Evolutionary conservation across 2,113 vertebrate species (phyloP).

Genomic region (Plecturocebus donacophilus): DNA sequence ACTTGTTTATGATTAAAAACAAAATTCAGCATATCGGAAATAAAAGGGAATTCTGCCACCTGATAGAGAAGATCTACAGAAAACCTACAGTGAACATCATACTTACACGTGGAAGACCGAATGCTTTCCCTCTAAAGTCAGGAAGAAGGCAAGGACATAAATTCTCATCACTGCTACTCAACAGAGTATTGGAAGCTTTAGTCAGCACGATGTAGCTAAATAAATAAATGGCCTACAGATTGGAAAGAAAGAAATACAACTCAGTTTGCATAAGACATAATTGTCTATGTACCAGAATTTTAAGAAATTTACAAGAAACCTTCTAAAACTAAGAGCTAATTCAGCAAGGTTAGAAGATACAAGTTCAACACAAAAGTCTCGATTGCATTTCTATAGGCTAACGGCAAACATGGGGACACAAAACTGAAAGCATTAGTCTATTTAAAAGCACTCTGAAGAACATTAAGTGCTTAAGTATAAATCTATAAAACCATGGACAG

Average conservation of each 20-base stretch:
- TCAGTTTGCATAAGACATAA: not conserved
- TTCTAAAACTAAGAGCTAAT: not conserved
- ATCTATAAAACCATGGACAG: not conserved
- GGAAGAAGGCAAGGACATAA: fast-evolving
- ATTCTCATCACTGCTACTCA: fast-evolving
- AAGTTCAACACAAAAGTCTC: not conserved
- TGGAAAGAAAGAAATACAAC: not conserved
- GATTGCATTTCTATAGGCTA: not conserved
- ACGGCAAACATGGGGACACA: not conserved
- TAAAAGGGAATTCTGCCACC: not conserved
- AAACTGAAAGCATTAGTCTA: not conserved
- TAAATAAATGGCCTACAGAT: not conserved
- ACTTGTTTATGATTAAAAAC: not conserved
- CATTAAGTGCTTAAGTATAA: not conserved
- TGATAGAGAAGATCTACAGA: not conserved
- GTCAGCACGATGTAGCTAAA: not conserved
- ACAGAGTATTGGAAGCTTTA: not conserved
- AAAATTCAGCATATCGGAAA: not conserved
- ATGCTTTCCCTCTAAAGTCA: not conserved
- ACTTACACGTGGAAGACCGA: not conserved
- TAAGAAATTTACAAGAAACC: not conserved
- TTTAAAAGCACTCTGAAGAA: not conserved
- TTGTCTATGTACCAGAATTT: not conserved
- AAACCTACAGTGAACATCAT: not conserved
- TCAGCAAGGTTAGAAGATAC: not conserved